Evolutionary conservation across 2,113 vertebrate genomes (phyloP).

Genomic region (Phainopepla nitens): DNA sequence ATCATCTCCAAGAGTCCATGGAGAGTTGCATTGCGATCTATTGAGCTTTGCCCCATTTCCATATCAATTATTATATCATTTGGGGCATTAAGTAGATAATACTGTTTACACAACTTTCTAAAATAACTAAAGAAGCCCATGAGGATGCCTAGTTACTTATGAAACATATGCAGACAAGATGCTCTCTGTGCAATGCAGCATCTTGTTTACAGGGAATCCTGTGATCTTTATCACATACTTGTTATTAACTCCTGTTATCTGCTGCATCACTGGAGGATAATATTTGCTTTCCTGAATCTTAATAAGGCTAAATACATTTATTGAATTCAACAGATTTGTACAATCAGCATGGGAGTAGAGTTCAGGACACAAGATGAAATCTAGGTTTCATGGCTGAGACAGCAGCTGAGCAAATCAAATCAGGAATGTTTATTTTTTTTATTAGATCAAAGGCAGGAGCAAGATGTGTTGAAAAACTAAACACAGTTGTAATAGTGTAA

Average conservation of each 20-base stretch:
- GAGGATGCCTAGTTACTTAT: slow-evolving; percentile 56
- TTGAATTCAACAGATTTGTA: slow-evolving; percentile 48
- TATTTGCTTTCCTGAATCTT: slow-evolving; percentile 55
- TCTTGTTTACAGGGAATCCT: slow-evolving; percentile 70
- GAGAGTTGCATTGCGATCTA: slow-evolving; percentile 24
- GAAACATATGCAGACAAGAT: slow-evolving; percentile 66
- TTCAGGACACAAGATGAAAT: slow-evolving; percentile 45
- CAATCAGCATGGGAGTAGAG: slow-evolving; percentile 14
- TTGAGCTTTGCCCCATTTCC: slow-evolving; percentile 59
- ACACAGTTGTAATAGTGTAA: not conserved
- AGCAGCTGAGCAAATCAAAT: slow-evolving; percentile 58
- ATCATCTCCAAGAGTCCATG: not conserved
- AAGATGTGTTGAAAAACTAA: slow-evolving; percentile 52
- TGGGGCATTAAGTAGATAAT: slow-evolving; percentile 65
- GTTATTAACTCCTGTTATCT: slow-evolving; percentile 60
- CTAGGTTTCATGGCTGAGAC: slow-evolving; percentile 7
- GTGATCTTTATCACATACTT: slow-evolving; percentile 61
- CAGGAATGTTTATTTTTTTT: slow-evolving; percentile 52
- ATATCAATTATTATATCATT: slow-evolving; percentile 63
- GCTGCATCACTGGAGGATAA: slow-evolving; percentile 54
- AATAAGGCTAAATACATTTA: slow-evolving; percentile 53
- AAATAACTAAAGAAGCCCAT: slow-evolving; percentile 60
- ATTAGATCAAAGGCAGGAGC: slow-evolving; percentile 35
- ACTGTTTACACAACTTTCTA: slow-evolving; percentile 50
- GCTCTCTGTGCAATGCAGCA: slow-evolving; percentile 45